A percentile compares a stretch with the other conserved stretches of the same genome.
Conservation (phyloP, 2,888 invertebrate genomes). For the Leucania comma region DNA sequence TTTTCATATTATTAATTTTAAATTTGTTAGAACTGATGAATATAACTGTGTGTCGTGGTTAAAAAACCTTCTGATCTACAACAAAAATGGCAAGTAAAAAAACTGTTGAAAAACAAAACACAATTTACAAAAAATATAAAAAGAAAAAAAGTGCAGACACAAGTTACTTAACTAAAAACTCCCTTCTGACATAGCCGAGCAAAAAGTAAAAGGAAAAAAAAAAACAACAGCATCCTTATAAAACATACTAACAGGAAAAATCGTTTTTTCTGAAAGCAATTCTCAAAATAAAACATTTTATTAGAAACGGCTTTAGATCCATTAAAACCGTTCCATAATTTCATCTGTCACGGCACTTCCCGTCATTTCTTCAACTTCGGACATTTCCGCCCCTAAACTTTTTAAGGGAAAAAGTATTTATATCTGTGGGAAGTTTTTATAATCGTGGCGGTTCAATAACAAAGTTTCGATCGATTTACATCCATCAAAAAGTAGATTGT, state of each 20-base stretch:
- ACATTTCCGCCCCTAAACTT: conserved; percentile 64
- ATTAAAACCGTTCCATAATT: conserved; percentile 61
- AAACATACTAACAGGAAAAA: background rate
- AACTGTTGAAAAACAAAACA: no score
- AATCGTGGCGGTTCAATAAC: conserved; percentile 71
- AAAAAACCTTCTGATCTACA: no score
- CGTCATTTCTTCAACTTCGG: conserved; percentile 64
- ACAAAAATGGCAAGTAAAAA: no score
- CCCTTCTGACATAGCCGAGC: no score
- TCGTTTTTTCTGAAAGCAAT: conserved; percentile 19
- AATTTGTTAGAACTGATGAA: no score
- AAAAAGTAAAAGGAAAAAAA: background rate
- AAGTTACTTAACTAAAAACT: background rate
- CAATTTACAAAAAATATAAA: background rate
- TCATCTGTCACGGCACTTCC: conserved; percentile 55
- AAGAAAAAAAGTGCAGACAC: no score
- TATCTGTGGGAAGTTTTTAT: conserved; percentile 66
- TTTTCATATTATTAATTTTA: no score
- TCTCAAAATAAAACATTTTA: conserved; percentile 31
- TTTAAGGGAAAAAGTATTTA: conserved; percentile 60
- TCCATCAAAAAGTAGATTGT: conserved; percentile 74
- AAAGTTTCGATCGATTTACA: conserved; percentile 77
- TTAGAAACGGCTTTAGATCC: conserved; percentile 51
- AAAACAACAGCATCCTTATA: background rate
- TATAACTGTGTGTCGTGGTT: no score